Base-by-base conservation (phyloP, 2,113 vertebrate species). In the Craseonycteris thonglongyai region DNA sequence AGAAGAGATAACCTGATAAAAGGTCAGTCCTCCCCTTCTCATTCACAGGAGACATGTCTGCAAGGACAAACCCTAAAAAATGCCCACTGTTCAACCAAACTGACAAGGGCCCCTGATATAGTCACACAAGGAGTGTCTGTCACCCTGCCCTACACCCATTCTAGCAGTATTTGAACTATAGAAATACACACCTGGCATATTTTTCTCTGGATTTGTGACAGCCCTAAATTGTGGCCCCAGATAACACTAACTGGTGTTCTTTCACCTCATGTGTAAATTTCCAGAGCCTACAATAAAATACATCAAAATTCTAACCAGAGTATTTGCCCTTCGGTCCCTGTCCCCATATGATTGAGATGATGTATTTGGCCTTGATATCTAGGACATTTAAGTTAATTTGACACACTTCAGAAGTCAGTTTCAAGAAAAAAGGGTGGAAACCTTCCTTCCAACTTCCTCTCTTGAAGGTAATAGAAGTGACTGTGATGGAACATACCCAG, bases 381-480 rank as follows among this genome's bases (percentile, higher is more conserved):
- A 68, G 81, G 51, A 66, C 9, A 47, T 65, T 49, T 58, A 45
- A 59, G 33, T 81, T 80, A 33, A 30, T 30, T 49, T 88, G 58
- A 90, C 58, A 65, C 21, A 79, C 61, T 71, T 58, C 58, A 58
- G 65, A 83, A 94, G 86, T 86, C 68, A 21, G 58, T 83, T 79
- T 79, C 33, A 68, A 65, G 26, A 69, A 40, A 45, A 71, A 81
- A 89, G 28, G 14, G 15, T 30, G 26, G 38, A 47, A 75, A n/a
- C 65, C n/a, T 76, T 71, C 35, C 72, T 82, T 86, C 19, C 59
- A 40, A 90, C 61, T 92, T 95, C 88, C 94, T 89, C 65, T 90
- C 93, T 84, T 51, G 33, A 79, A 56, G 75, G 42, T 87, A 91
- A 95, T 95, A 92, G 84, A 95, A 95, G 59, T 58, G 87, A 89